Percentiles rank a stretch among this genome's conserved stretches.
These are phyloP conservation scores for Phortica variegata DNA, from an alignment of 1,140 invertebrate genomes.

Conservation along the genomic window DNA sequence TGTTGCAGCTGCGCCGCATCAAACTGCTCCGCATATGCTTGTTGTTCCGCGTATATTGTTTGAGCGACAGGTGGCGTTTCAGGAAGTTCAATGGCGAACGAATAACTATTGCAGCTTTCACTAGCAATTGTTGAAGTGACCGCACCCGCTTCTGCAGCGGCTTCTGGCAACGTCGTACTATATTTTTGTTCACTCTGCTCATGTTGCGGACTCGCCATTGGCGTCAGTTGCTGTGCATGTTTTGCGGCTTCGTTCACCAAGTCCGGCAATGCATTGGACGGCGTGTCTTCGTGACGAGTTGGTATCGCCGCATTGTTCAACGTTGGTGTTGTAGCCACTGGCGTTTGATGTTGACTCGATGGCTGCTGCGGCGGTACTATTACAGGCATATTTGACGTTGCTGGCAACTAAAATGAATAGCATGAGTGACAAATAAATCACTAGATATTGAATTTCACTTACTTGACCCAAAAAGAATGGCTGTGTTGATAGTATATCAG, in stretches of 20 bases:
- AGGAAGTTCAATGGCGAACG: constrained; percentile 36
- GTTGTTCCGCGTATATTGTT: no score
- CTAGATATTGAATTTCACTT: not conserved
- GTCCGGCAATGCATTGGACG: constrained; percentile 25
- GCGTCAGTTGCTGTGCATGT: constrained; percentile 13
- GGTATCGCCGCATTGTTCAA: no score
- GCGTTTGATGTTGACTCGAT: no score
- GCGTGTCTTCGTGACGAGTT: no score
- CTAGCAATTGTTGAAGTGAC: constrained; percentile 8
- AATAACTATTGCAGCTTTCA: constrained; percentile 26
- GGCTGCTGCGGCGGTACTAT: constrained; percentile 20
- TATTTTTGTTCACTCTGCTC: no score
- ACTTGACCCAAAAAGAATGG: constrained; percentile 44
- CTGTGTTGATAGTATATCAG: constrained; percentile 51
- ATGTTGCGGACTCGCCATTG: constrained; percentile 10
- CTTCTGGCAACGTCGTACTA: no score
- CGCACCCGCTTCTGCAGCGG: not conserved
- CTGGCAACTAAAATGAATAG: not conserved
- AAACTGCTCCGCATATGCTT: no score
- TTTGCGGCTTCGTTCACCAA: constrained; percentile 34
- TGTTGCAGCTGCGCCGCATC: no score
- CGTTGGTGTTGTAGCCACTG: no score
- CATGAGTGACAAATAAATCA: constrained; percentile 19
- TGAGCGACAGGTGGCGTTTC: constrained; percentile 20
- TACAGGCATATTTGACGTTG: no score